Conservation (phyloP, 2,888 invertebrate genomes). For the Stenoptilia bipunctidactyla region DNA sequence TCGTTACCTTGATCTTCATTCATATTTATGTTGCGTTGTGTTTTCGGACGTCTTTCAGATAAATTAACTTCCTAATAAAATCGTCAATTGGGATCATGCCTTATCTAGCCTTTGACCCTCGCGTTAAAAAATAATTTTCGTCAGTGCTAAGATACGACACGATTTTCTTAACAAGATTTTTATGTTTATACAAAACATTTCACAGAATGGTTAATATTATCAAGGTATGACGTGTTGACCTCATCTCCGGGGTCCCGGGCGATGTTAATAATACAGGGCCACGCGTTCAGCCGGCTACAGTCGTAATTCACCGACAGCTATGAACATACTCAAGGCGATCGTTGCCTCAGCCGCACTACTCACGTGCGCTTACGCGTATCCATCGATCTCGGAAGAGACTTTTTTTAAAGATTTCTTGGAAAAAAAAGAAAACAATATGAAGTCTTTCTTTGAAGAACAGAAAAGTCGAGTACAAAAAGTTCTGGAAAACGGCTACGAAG, state of each 20-base stretch:
- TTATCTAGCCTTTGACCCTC: constrained; percentile 1
- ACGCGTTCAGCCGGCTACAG: constrained; percentile 9
- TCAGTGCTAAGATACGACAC: too few relatives aligned
- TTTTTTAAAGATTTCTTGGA: constrained; percentile 18
- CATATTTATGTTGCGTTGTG: too few relatives aligned
- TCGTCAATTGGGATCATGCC: not conserved
- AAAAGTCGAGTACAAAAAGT: constrained; percentile 21
- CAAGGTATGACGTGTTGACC: constrained; percentile 24
- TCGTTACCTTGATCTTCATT: too few relatives aligned
- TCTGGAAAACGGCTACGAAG: constrained; percentile 24
- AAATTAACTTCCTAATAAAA: too few relatives aligned
- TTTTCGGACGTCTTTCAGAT: too few relatives aligned
- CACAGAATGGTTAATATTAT: constrained; percentile 13
- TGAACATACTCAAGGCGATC: constrained; percentile 19
- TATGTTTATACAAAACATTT: not conserved
- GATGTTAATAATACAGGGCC: constrained; percentile 21
- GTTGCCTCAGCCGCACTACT: constrained; percentile 8
- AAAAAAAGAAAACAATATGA: constrained; percentile 24
- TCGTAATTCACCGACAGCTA: constrained; percentile 12
- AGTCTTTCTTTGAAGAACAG: constrained; percentile 27
- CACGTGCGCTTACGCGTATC: not conserved
- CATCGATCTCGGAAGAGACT: constrained; percentile 5
- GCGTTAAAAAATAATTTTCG: too few relatives aligned
- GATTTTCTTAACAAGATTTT: too few relatives aligned
- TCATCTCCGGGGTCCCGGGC: constrained; percentile 27